Conservation (phyloP, 2,888 invertebrate genomes). For the Lamproptera curius region DNA sequence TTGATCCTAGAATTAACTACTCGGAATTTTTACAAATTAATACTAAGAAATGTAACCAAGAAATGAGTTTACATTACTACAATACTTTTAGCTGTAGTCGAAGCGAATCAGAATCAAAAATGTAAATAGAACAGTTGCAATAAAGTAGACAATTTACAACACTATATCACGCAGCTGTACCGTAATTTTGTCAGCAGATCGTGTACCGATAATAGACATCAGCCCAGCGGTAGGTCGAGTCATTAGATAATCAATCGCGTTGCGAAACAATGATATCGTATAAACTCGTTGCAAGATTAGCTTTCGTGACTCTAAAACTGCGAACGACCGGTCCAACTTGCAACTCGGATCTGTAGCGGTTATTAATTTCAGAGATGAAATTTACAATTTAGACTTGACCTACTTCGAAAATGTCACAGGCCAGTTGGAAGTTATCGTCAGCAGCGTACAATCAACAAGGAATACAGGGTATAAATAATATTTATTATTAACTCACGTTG, state of each 20-base stretch:
- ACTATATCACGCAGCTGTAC: background rate
- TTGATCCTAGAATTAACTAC: no score
- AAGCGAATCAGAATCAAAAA: no score
- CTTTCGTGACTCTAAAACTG: slow-evolving; percentile 19
- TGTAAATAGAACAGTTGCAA: no score
- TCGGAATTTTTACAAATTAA: no score
- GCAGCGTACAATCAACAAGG: slow-evolving; percentile 70
- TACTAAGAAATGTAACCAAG: no score
- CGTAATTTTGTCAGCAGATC: slow-evolving; percentile 8
- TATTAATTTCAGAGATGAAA: slow-evolving; percentile 75
- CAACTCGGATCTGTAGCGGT: slow-evolving; percentile 50
- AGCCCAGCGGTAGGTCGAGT: slow-evolving; percentile 10
- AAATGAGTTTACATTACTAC: no score
- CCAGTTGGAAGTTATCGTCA: slow-evolving; percentile 64
- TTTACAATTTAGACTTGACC: slow-evolving; percentile 73
- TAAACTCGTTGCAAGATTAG: slow-evolving; percentile 7
- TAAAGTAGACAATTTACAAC: no score
- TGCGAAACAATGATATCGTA: slow-evolving; percentile 7
- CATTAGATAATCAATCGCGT: slow-evolving; percentile 8
- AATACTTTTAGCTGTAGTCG: no score
- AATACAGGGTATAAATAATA: slow-evolving; percentile 60
- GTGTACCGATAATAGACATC: slow-evolving; percentile 10
- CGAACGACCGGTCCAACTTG: slow-evolving; percentile 24
- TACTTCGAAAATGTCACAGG: slow-evolving; percentile 66
- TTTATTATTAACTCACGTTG: no score